These are phyloP conservation scores for Hetaerina americana DNA, from an alignment of 1,140 invertebrate species.

Conservation along the genomic window DNA sequence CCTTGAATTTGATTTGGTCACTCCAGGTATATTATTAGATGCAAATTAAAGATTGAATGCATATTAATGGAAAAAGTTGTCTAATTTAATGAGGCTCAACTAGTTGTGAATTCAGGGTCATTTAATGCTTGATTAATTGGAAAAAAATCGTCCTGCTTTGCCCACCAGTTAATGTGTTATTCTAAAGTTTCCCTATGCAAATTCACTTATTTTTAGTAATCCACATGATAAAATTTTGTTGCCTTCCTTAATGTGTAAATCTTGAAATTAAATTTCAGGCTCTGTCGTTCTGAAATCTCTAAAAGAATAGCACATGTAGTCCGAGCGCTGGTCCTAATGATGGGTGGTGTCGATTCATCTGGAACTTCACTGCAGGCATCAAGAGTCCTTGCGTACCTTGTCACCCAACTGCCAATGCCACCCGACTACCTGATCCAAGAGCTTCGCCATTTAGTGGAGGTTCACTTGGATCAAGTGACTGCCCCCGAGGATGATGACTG, in stretches of 20 bases:
- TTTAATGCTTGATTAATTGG: no score
- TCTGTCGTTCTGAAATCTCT: slow-evolving; percentile 52
- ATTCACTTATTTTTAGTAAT: no score
- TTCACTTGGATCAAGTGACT: neutral
- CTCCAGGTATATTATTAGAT: no score
- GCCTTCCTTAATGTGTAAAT: neutral
- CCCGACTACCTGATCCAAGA: slow-evolving; percentile 51
- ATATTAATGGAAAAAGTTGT: no score
- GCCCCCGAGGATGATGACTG: neutral
- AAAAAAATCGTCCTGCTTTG: no score
- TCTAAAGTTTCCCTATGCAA: no score
- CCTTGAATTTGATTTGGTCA: no score
- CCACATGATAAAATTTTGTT: no score
- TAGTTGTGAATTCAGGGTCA: no score
- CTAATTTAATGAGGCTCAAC: no score
- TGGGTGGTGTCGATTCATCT: slow-evolving; percentile 15
- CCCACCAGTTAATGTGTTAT: no score
- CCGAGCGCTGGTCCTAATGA: slow-evolving; percentile 35
- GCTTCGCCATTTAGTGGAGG: slow-evolving; percentile 25
- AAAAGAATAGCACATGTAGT: slow-evolving; percentile 40
- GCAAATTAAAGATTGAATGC: no score
- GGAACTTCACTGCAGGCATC: slow-evolving; percentile 23
- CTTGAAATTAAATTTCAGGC: slow-evolving; percentile 21
- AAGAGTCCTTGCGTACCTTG: slow-evolving; percentile 35
- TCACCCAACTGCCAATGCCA: slow-evolving; percentile 43